Conservation (phyloP, 2,888 invertebrate genomes). For the Apoda limacodes region DNA sequence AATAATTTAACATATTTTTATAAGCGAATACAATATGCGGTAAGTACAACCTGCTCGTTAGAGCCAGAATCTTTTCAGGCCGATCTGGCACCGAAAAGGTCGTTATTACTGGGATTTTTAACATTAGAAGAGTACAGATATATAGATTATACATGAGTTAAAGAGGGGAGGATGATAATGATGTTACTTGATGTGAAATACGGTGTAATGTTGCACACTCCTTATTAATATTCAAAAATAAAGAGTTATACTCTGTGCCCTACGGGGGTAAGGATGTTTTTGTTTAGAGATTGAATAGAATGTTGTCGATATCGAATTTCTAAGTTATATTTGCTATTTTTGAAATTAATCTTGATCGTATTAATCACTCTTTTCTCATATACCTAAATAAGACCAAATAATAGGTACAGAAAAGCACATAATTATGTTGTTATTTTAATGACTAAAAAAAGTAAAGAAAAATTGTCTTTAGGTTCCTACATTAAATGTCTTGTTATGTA, state of each 20-base stretch:
- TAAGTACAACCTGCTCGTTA: too few relatives aligned
- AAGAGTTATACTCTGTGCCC: slow-evolving; percentile 61
- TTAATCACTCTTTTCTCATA: too few relatives aligned
- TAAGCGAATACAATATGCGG: too few relatives aligned
- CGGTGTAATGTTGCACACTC: slow-evolving; percentile 61
- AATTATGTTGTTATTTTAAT: too few relatives aligned
- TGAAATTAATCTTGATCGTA: too few relatives aligned
- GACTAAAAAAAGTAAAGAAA: too few relatives aligned
- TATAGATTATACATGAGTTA: slow-evolving; percentile 21
- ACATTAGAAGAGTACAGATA: slow-evolving; percentile 31
- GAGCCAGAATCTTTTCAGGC: neutral
- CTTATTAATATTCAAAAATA: slow-evolving; percentile 67
- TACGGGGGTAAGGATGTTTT: slow-evolving; percentile 48
- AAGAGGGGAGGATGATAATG: slow-evolving; percentile 31
- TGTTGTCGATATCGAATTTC: slow-evolving; percentile 24
- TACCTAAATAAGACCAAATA: too few relatives aligned
- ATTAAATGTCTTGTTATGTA: too few relatives aligned
- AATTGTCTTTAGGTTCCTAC: too few relatives aligned
- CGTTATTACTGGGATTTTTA: slow-evolving; percentile 27
- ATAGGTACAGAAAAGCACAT: too few relatives aligned
- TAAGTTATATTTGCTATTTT: too few relatives aligned
- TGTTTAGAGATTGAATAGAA: slow-evolving; percentile 29
- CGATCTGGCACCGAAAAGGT: slow-evolving; percentile 12
- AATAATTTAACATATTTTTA: too few relatives aligned
- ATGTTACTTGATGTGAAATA: slow-evolving; percentile 60